A percentile compares a stretch with the other conserved stretches of the same genome.
Conservation (phyloP, 2,888 invertebrate genomes). For the Vannuccia rotundouncinata region DNA sequence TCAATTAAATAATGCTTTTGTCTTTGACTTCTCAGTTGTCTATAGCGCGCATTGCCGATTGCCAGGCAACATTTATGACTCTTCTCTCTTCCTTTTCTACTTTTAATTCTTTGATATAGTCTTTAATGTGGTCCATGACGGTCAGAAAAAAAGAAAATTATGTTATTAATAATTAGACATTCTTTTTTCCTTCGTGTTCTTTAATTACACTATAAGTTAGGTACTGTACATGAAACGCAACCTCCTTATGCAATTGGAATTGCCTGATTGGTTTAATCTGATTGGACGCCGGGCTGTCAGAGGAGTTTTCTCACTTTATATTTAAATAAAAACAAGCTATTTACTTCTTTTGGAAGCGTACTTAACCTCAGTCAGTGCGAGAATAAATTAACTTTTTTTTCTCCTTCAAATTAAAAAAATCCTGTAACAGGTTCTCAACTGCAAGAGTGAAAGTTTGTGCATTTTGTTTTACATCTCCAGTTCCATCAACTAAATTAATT, state of each 20-base stretch:
- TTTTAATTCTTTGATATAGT: not conserved
- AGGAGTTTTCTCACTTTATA: not conserved
- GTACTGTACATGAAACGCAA: no score
- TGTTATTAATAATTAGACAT: no score
- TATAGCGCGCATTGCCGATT: no score
- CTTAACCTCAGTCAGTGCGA: not conserved
- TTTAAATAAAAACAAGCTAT: not conserved
- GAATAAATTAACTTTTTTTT: not conserved
- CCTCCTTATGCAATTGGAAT: no score
- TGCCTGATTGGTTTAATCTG: not conserved
- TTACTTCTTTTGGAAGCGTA: not conserved
- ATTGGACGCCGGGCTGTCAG: not conserved
- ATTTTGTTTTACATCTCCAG: no score
- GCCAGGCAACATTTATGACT: not conserved
- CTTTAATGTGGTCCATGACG: not conserved
- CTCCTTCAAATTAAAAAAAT: no score
- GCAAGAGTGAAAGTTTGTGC: no score
- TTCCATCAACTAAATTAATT: no score
- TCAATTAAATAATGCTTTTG: not conserved
- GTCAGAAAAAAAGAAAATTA: not conserved
- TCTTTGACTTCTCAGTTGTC: not conserved
- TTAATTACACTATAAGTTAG: no score
- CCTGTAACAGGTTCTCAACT: no score
- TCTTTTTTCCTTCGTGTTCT: no score
- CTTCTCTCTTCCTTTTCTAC: not conserved